Conservation (phyloP, 2,113 vertebrate genomes). For the Rattus norvegicus region DNA sequence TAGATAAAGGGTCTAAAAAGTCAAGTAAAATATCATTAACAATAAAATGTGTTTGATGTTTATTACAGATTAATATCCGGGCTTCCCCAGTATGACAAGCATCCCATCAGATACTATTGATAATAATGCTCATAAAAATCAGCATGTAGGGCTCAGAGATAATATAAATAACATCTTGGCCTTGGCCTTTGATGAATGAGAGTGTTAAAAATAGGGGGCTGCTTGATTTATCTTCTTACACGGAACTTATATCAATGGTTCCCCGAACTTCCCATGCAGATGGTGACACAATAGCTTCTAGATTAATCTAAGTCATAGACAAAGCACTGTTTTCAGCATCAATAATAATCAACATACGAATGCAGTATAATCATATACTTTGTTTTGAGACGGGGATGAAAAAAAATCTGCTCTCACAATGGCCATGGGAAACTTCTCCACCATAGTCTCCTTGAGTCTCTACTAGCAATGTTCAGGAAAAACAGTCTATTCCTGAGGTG, state of each 20-base stretch:
- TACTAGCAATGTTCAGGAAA: neutral
- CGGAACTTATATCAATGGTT: conserved; percentile 37
- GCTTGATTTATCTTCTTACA: neutral
- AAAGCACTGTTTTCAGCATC: conserved; percentile 36
- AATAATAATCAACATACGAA: neutral
- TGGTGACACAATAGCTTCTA: neutral
- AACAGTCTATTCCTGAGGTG: neutral
- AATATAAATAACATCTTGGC: neutral
- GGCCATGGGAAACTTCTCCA: neutral
- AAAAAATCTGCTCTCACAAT: neutral
- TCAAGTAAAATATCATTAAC: neutral
- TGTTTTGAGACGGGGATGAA: neutral
- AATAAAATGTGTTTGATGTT: neutral
- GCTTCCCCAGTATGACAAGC: neutral
- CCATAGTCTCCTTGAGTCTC: neutral
- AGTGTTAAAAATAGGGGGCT: conserved; percentile 2
- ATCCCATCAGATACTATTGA: neutral
- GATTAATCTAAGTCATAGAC: neutral
- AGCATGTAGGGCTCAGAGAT: neutral
- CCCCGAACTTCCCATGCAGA: neutral
- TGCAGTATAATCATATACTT: neutral
- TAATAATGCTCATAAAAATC: neutral
- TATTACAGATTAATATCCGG: neutral
- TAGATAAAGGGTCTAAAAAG: neutral
- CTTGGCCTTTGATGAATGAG: conserved; percentile 22